These are phyloP conservation scores for Drosophila cognata DNA, from an alignment of 2,888 invertebrate genomes.

Conservation along the genomic window DNA sequence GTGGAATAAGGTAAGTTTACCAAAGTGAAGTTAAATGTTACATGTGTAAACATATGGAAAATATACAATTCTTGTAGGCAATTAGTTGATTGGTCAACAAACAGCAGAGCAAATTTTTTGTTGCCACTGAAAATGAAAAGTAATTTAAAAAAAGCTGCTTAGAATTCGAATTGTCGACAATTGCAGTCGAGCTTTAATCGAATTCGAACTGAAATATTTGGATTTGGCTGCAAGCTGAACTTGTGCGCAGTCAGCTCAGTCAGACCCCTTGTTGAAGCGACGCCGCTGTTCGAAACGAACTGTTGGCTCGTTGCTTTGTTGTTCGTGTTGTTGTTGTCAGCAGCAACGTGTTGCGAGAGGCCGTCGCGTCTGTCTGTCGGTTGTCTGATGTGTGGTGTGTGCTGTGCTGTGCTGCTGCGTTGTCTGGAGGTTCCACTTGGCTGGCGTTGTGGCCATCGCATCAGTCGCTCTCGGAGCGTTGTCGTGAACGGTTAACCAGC, in stretches of 20 bases:
- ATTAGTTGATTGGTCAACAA: background rate
- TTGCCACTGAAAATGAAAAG: background rate
- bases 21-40: background rate
- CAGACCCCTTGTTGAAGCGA: background rate
- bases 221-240: background rate
- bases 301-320: conserved; percentile 11
- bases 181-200: background rate
- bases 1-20: background rate
- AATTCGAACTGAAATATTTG: background rate
- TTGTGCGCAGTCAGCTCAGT: background rate
- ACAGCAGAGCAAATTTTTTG: background rate
- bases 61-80: background rate
- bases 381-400: conserved; percentile 9
- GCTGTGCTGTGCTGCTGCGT: conserved; percentile 26
- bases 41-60: background rate
- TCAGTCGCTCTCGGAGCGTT: conserved; percentile 85
- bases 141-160: background rate
- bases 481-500: conserved; percentile 81
- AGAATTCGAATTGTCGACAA: background rate
- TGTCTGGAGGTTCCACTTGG: conserved; percentile 44
- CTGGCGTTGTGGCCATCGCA: conserved; percentile 37
- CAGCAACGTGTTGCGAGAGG: conserved; percentile 53
- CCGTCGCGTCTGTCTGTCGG: conserved; percentile 9
- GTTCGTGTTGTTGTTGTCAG: conserved; percentile 29
- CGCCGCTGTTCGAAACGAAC: conserved; percentile 35